A percentile compares a stretch with the other conserved stretches of the same genome.
Conservation (phyloP, 2,113 vertebrate genomes). For the Cromileptes altivelis region DNA sequence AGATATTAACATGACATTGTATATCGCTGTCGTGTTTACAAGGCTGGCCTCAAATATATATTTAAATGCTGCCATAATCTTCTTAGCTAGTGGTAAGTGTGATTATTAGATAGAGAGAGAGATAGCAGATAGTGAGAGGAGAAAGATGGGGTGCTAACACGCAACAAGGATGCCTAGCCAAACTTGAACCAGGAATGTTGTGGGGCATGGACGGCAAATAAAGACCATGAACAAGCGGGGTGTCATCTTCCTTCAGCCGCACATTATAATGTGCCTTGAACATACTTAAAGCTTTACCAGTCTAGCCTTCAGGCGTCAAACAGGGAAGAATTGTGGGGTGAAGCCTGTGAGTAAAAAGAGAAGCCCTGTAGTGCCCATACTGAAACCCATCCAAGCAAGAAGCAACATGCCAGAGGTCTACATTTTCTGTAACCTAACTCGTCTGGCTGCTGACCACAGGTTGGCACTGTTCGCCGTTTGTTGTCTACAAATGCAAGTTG, state of each 20-base stretch:
- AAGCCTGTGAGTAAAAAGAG: constrained; percentile 39
- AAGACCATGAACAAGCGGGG: constrained; percentile 16
- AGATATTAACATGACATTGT: neutral
- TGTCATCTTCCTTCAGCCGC: constrained; percentile 19
- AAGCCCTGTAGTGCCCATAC: constrained; percentile 29
- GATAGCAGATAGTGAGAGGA: neutral
- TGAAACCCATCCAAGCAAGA: constrained; percentile 45
- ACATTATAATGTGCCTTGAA: constrained; percentile 21
- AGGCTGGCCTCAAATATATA: neutral
- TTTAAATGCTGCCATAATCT: neutral
- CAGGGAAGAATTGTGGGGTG: constrained; percentile 11
- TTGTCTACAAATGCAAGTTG: constrained; percentile 1
- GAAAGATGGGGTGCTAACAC: neutral
- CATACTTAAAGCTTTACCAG: constrained; percentile 35
- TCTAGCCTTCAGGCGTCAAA: constrained; percentile 25
- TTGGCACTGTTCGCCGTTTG: constrained; percentile 11
- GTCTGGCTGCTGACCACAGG: constrained; percentile 30
- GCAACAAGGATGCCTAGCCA: neutral
- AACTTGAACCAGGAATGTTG: neutral
- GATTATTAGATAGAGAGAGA: neutral
- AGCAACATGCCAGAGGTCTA: constrained; percentile 31
- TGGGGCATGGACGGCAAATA: neutral
- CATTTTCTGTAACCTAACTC: constrained; percentile 24
- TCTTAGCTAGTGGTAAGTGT: neutral
- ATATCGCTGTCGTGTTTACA: neutral